A percentile compares a stretch with the other conserved stretches of the same genome.
Conservation (phyloP, 2,797 vertebrate genomes). For the Jordanella pulchra region DNA sequence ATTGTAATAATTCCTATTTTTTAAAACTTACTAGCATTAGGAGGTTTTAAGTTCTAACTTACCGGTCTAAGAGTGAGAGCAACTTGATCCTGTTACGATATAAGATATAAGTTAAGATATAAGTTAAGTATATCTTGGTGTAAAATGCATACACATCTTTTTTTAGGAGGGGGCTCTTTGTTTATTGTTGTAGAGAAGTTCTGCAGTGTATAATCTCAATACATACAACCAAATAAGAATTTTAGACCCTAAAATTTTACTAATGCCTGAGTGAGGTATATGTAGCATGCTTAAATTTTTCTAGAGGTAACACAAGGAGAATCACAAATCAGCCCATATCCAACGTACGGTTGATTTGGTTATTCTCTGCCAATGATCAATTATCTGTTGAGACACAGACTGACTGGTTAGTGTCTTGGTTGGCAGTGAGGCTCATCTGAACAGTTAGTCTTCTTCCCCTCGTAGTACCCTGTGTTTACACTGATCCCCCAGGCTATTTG, state of each 20-base stretch:
- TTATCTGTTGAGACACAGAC: constrained; percentile 34
- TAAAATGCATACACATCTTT: too few relatives aligned
- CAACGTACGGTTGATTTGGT: not conserved
- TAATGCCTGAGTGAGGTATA: not conserved
- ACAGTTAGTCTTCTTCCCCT: constrained; percentile 73
- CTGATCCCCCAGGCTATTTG: constrained; percentile 82
- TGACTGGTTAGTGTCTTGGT: constrained; percentile 47
- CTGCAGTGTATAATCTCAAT: too few relatives aligned
- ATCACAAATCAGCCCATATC: not conserved
- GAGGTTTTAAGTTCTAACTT: too few relatives aligned
- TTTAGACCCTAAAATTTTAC: not conserved
- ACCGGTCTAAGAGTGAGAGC: too few relatives aligned
- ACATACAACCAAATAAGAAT: too few relatives aligned
- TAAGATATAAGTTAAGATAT: too few relatives aligned
- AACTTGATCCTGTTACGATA: too few relatives aligned
- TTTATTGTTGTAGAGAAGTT: too few relatives aligned
- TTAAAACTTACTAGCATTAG: too few relatives aligned
- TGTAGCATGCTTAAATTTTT: not conserved
- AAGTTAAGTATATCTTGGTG: too few relatives aligned
- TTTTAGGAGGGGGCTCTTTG: too few relatives aligned
- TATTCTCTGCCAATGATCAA: constrained; percentile 16
- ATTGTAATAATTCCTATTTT: too few relatives aligned
- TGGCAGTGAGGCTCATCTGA: constrained; percentile 50
- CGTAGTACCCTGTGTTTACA: constrained; percentile 76
- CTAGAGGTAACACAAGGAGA: not conserved